phyloP scores from a whole-genome alignment of 1,140 invertebrate species.

The Zaprionus taronus region DNA sequence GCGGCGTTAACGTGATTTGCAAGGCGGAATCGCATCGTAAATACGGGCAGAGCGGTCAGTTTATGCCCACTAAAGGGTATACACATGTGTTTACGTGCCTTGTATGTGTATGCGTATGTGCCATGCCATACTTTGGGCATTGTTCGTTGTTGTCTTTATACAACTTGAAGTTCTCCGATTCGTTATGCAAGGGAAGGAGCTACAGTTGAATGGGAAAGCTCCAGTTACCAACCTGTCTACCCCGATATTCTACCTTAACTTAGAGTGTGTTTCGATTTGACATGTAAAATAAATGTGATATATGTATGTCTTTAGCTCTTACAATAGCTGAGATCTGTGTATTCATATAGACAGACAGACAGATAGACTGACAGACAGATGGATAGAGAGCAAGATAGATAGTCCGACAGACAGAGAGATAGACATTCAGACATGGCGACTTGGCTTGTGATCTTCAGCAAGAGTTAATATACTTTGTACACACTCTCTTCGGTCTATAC shows the following conservation, averaged over 20 bases:
- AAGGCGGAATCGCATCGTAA: slow-evolving; percentile 13
- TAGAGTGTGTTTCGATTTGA: too few relatives aligned
- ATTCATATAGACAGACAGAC: too few relatives aligned
- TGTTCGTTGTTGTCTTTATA: neutral
- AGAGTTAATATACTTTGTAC: too few relatives aligned
- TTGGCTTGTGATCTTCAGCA: too few relatives aligned
- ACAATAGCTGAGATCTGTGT: too few relatives aligned
- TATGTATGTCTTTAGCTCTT: too few relatives aligned
- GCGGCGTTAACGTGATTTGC: slow-evolving; percentile 54
- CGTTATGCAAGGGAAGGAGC: neutral
- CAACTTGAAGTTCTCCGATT: neutral
- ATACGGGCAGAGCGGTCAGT: neutral
- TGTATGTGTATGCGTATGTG: neutral
- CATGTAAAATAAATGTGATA: too few relatives aligned
- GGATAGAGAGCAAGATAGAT: too few relatives aligned
- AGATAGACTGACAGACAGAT: too few relatives aligned
- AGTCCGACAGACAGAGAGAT: too few relatives aligned
- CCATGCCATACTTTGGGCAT: neutral
- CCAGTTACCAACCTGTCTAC: neutral
- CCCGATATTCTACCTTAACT: neutral
- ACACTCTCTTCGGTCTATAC: too few relatives aligned
- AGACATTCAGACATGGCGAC: too few relatives aligned
- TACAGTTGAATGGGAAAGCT: neutral
- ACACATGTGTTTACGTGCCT: neutral
- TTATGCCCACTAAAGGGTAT: neutral